Evolutionary conservation across 2,888 invertebrate genomes (phyloP), one percentile per base, ranked within the genome.

Genomic region (Ethmia dodecea): DNA sequence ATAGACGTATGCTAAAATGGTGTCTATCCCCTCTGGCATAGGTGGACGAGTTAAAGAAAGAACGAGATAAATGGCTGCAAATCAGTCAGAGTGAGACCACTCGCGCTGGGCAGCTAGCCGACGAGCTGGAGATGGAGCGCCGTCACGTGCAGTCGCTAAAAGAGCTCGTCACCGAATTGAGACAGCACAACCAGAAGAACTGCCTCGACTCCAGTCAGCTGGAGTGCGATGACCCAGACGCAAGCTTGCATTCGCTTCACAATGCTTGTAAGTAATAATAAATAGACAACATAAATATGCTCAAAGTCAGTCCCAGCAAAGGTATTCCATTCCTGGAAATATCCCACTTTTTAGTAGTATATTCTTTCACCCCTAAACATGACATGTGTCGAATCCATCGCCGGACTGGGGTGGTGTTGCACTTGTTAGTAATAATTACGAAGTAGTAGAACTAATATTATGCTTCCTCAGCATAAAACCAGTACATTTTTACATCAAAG

Each of bases 21-120:
- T n/a, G n/a, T n/a, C n/a, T n/a, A n/a, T n/a, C n/a, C n/a, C n/a
- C n/a, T n/a, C n/a, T n/a, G n/a, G n/a, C n/a, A 11, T 11, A 90
- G 67, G 52, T 90, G 13, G 86, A 87, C 5, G 84, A 86, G 36
- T 54, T 84, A 1, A 80, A 77, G 45, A 55, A 60, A 8, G 81
- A 86, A 22, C 64, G 80, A 1, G 78, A 81, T 40, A 77, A 77
- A 48, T 76, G 71, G 68, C 24, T 77, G 1, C 14, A 55, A 0
- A 37, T 70, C 11, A 69, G 65, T 35, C 75, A 78, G 40, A 54
- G 72, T 35, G 79, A 83, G 47, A 48, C 59, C 0, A 38, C 46
- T 0, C 60, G 64, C 3, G 69, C 66, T 0, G 42, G 33, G 1
- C 59, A 66, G 27, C 49, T 86, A 1, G 49, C 61, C 0, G 72